Percentiles rank a stretch among this genome's conserved stretches.
phyloP scores from a whole-genome alignment of 2,888 invertebrate genomes.

The Pterostichus madidus region DNA sequence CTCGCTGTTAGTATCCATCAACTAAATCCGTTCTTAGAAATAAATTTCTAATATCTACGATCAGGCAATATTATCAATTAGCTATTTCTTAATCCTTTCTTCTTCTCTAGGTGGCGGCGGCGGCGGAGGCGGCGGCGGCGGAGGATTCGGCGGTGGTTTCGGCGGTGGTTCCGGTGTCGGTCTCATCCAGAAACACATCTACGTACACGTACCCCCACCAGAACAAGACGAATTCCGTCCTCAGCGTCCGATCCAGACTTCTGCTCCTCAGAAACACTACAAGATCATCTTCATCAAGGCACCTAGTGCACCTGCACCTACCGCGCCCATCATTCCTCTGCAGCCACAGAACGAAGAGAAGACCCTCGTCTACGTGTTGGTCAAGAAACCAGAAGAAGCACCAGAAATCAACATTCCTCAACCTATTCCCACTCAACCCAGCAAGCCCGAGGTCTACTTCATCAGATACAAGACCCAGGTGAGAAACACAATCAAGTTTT shows the following conservation, averaged over 20 bases:
- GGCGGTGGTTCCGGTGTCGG: conserved; percentile 80
- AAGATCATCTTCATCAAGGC: conserved; percentile 96
- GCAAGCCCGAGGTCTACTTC: conserved; percentile 95
- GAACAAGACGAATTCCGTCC: conserved; percentile 87
- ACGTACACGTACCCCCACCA: conserved; percentile 94
- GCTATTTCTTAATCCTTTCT: too few species aligned
- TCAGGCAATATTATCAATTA: neutral
- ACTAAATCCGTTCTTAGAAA: too few species aligned
- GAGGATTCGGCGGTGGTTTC: conserved; percentile 77
- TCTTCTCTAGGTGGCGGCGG: too few species aligned
- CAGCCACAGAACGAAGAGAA: conserved; percentile 93
- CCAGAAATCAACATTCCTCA: conserved; percentile 90
- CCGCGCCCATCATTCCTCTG: conserved; percentile 88
- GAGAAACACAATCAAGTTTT: conserved; percentile 71
- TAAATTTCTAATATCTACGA: too few species aligned
- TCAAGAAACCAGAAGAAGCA: conserved; percentile 93
- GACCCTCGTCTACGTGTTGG: conserved; percentile 93
- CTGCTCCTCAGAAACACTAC: conserved; percentile 92
- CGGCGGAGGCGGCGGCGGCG: conserved; percentile 68
- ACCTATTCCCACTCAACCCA: conserved; percentile 89
- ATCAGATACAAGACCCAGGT: conserved; percentile 91
- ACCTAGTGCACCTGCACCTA: conserved; percentile 89
- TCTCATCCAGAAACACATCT: conserved; percentile 91
- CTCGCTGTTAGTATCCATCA: too few species aligned
- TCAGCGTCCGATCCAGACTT: conserved; percentile 83